A percentile compares a stretch with the other conserved stretches of the same genome.
These are phyloP conservation scores for Artemia sinica DNA, from an alignment of 2,888 invertebrate genomes.

Conservation along the genomic window DNA sequence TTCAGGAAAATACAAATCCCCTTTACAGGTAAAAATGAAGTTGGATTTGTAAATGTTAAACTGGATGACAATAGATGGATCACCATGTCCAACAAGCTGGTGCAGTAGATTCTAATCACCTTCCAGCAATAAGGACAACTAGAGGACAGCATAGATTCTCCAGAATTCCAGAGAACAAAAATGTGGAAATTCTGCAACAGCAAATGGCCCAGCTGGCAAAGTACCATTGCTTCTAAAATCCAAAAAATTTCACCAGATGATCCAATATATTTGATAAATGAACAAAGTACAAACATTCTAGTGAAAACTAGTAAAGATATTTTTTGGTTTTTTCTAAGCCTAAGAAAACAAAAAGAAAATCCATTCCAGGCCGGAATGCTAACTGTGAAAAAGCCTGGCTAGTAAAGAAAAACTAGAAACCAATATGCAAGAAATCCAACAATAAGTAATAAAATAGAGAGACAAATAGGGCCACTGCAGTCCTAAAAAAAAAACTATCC, in stretches of 20 bases:
- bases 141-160: not conserved
- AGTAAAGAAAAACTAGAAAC: not conserved
- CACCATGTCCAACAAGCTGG: not conserved
- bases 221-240: not conserved
- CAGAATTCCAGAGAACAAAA: not conserved
- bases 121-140: not conserved
- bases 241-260: not conserved
- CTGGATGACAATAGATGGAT: not conserved
- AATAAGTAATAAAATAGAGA: too few relatives aligned
- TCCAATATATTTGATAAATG: not conserved
- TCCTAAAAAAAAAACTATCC: too few relatives aligned
- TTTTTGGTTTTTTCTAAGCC: not conserved
- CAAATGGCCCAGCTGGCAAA: too few relatives aligned
- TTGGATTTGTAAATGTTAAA: not conserved
- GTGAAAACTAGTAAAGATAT: not conserved
- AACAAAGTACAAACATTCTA: not conserved
- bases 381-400: not conserved
- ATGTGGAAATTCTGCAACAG: too few relatives aligned
- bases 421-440: too few relatives aligned
- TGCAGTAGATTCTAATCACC: not conserved
- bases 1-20: not conserved
- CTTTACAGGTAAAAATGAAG: slow-evolving; percentile 7
- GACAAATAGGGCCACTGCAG: too few relatives aligned
- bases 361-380: not conserved
- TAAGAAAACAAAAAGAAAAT: not conserved